These are phyloP conservation scores for Acronicta leporina DNA, from an alignment of 2,888 invertebrate genomes.

Conservation along the genomic window DNA sequence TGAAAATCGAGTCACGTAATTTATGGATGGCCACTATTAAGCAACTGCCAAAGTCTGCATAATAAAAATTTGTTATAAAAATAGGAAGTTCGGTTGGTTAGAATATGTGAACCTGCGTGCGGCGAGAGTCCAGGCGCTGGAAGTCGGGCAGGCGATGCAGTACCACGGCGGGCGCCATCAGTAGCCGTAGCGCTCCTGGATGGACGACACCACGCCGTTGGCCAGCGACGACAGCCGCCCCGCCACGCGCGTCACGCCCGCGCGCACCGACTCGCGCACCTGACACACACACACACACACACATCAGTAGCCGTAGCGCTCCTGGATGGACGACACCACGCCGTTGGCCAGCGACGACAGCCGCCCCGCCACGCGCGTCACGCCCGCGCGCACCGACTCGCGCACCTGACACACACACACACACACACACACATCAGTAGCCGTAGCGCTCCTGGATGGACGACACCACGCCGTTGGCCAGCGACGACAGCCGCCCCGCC, in stretches of 20 bases:
- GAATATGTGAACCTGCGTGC: not conserved
- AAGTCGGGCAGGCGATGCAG: not conserved
- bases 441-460: conserved; percentile 94
- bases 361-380: conserved; percentile 98
- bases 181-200: too few species aligned
- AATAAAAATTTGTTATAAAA: not conserved
- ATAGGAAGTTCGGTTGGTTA: not conserved
- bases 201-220: conserved; percentile 97
- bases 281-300: conserved; percentile 68
- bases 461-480: conserved; percentile 98
- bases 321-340: conserved; percentile 97
- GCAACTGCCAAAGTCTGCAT: conserved; percentile 3
- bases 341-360: conserved; percentile 98
- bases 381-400: conserved; percentile 97
- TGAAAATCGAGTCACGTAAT: too few species aligned
- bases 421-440: too few species aligned
- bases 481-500: conserved; percentile 97
- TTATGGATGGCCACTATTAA: too few species aligned
- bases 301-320: conserved; percentile 80
- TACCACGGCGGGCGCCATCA: not conserved
- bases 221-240: conserved; percentile 98
- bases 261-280: conserved; percentile 98
- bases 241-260: conserved; percentile 98
- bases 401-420: too few species aligned
- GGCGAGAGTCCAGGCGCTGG: too few species aligned